Conservation (phyloP, 2,113 vertebrate species). For the Petaurus breviceps region DNA sequence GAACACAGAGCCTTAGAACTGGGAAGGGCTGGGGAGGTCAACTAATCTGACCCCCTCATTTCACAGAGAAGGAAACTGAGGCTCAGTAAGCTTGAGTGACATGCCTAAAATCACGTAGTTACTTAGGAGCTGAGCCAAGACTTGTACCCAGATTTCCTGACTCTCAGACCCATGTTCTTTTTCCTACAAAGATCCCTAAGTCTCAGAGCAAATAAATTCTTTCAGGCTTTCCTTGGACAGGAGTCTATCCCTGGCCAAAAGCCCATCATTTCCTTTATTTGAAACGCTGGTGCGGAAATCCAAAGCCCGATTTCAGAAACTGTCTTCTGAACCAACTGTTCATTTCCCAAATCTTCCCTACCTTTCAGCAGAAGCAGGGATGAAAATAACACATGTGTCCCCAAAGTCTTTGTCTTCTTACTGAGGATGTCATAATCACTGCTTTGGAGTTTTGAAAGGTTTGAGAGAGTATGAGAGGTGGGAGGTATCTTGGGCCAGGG, state of each 20-base stretch:
- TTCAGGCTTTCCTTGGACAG: background rate
- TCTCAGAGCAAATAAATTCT: background rate
- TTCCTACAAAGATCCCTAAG: background rate
- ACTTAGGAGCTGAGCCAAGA: background rate
- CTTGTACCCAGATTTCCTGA: background rate
- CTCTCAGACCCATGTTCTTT: background rate
- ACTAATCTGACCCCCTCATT: background rate
- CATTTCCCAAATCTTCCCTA: background rate
- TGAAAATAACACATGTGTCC: background rate
- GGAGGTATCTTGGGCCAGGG: background rate
- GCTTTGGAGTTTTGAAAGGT: background rate
- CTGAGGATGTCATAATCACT: background rate
- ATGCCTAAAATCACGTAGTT: background rate
- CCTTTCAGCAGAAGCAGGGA: background rate
- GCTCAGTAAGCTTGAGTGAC: background rate
- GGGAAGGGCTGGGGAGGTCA: background rate
- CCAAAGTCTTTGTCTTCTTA: background rate
- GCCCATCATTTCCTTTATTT: background rate
- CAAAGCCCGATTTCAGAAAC: background rate
- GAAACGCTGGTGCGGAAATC: background rate
- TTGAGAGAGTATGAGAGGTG: background rate
- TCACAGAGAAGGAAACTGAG: background rate
- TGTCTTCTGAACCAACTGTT: background rate
- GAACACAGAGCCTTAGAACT: background rate
- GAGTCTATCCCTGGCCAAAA: background rate